phyloP scores from a whole-genome alignment of 2,113 vertebrate species.

The Aphyosemion australe region DNA sequence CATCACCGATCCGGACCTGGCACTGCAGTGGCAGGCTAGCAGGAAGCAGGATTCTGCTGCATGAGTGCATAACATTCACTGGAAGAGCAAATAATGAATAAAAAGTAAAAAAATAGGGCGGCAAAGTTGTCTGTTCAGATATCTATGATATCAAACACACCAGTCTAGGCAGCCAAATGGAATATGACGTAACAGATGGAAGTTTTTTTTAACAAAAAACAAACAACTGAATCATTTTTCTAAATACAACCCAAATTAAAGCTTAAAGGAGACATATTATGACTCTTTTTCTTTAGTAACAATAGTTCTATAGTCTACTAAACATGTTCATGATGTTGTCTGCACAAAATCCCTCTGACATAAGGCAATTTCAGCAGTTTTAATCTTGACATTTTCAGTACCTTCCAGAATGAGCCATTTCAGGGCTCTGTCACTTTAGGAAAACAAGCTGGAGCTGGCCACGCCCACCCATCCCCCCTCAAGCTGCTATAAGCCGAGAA shows the following conservation, averaged over 20 bases:
- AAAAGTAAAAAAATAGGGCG: conserved; percentile 21
- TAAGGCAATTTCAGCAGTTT: too few species aligned
- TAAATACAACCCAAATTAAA: neutral
- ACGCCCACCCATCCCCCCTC: too few species aligned
- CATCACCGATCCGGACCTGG: conserved; percentile 54
- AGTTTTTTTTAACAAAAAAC: too few species aligned
- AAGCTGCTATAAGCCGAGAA: too few species aligned
- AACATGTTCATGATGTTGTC: too few species aligned
- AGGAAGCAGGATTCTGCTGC: conserved; percentile 45
- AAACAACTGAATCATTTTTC: neutral
- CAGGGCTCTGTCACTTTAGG: too few species aligned
- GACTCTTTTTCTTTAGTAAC: neutral
- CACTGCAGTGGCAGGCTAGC: conserved; percentile 43
- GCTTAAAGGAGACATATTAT: neutral
- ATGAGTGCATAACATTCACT: conserved; percentile 34
- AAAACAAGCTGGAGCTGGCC: too few species aligned
- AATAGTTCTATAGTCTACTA: too few species aligned
- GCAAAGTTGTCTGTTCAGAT: conserved; percentile 38
- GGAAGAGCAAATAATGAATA: conserved; percentile 20
- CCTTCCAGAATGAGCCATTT: too few species aligned
- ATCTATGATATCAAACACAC: conserved; percentile 29
- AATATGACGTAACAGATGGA: neutral
- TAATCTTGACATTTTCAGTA: too few species aligned
- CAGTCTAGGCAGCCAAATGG: conserved; percentile 54
- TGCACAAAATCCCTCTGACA: too few species aligned